These are phyloP conservation scores for Drosophila repleta DNA, from an alignment of 1,140 invertebrate genomes.

Conservation along the genomic window DNA sequence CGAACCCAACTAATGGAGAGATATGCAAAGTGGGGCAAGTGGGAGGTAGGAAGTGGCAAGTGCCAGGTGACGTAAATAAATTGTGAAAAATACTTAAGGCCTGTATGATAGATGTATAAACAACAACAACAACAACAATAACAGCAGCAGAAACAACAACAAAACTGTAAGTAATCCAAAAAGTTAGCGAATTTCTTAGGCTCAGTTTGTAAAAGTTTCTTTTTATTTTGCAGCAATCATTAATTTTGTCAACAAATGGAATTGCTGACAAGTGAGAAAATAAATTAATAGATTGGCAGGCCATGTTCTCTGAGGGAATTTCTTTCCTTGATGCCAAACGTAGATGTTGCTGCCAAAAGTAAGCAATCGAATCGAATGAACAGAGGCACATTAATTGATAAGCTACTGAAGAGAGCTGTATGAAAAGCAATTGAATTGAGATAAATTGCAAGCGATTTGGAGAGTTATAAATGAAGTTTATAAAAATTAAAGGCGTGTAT, in stretches of 20 bases:
- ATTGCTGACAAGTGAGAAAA: slow-evolving; percentile 48
- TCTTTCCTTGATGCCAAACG: slow-evolving; percentile 9
- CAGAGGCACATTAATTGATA: neutral
- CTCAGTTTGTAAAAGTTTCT: slow-evolving; percentile 45
- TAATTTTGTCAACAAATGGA: slow-evolving; percentile 56
- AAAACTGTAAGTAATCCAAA: slow-evolving; percentile 46
- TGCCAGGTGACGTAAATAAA: slow-evolving; percentile 73
- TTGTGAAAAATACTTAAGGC: slow-evolving; percentile 66
- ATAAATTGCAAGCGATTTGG: neutral
- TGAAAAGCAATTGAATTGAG: neutral
- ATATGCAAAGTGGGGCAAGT: slow-evolving; percentile 40
- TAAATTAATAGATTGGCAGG: slow-evolving; percentile 42
- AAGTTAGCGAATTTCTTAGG: slow-evolving; percentile 53
- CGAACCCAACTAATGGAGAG: slow-evolving; percentile 61
- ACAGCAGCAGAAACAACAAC: slow-evolving; percentile 31
- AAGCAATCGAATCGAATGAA: neutral
- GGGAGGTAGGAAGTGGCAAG: slow-evolving; percentile 40
- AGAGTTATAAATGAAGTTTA: too few relatives aligned
- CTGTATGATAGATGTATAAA: slow-evolving; percentile 70
- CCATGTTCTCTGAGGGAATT: slow-evolving; percentile 2
- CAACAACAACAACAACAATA: slow-evolving; percentile 3
- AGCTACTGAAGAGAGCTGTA: neutral
- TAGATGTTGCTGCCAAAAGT: neutral
- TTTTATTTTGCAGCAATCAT: slow-evolving; percentile 50
- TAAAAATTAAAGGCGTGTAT: too few relatives aligned